Percentiles rank a stretch among this genome's conserved stretches.
Conservation (phyloP, 37 sponge, comb jelly and placozoan species). For the Amphimedon queenslandica region DNA sequence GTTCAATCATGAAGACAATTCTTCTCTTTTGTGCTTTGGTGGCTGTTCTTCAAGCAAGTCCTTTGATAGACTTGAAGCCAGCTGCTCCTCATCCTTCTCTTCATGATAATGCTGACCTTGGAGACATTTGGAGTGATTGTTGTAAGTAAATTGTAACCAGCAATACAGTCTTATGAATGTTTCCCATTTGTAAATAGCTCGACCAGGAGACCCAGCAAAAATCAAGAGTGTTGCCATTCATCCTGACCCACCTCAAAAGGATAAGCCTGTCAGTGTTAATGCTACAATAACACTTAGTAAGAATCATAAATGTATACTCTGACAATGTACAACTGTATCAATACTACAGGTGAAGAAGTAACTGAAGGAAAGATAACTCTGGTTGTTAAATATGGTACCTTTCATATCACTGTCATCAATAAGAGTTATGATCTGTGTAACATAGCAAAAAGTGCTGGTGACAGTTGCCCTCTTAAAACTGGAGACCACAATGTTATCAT, state of each 20-base stretch:
- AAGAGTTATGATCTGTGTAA: conserved; percentile 32
- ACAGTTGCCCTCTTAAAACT: conserved; percentile 22
- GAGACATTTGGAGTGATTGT: conserved; percentile 1
- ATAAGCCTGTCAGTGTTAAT: conserved; percentile 16
- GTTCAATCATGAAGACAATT: no score
- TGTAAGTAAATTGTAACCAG: conserved; percentile 2
- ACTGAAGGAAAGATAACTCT: conserved; percentile 25
- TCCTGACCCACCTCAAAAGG: conserved; percentile 40
- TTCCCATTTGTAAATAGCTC: not conserved
- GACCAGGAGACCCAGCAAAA: conserved; percentile 6
- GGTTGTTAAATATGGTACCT: conserved; percentile 4
- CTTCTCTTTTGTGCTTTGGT: no score
- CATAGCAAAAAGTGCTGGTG: not conserved
- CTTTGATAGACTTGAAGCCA: no score
- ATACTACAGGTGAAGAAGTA: conserved; percentile 16
- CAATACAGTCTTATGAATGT: no score
- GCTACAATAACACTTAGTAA: conserved; percentile 11
- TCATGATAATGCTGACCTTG: not conserved
- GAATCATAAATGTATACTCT: no score
- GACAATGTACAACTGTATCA: no score
- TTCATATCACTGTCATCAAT: conserved; percentile 8
- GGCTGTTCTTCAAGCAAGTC: no score
- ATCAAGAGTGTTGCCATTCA: conserved; percentile 16
- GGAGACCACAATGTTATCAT: not conserved
- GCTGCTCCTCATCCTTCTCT: not conserved